Conservation (phyloP, 2,113 vertebrate genomes). For the Dryoscopus gambensis region DNA sequence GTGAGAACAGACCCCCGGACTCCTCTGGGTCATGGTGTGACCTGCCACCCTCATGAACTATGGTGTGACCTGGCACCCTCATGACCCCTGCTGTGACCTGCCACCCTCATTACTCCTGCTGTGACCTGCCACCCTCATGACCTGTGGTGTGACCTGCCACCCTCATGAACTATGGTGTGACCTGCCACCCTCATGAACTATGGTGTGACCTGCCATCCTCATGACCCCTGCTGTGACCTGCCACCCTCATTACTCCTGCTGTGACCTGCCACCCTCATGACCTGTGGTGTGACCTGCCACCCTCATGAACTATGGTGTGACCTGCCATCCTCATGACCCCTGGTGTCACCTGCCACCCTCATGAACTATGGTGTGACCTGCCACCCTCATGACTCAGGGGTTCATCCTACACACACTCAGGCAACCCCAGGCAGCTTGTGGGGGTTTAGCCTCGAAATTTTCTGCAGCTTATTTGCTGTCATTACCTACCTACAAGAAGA, state of each 20-base stretch:
- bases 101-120: too few relatives aligned
- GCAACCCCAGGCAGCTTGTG: not conserved
- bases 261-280: too few relatives aligned
- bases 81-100: not conserved
- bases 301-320: not conserved
- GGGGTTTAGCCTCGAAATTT: not conserved
- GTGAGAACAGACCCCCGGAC: not conserved
- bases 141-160: not conserved
- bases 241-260: not conserved
- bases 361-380: not conserved
- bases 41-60: too few relatives aligned
- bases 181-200: too few relatives aligned
- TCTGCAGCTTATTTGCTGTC: not conserved
- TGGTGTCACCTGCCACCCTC: not conserved
- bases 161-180: not conserved
- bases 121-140: not conserved
- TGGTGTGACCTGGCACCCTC: not conserved
- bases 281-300: not conserved
- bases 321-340: not conserved
- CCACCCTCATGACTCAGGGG: not conserved
- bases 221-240: not conserved
- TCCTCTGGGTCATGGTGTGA: not conserved
- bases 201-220: not conserved
- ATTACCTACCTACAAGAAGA: not conserved
- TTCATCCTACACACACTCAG: not conserved